phyloP scores from a whole-genome alignment of 2,797 vertebrate genomes.

The Brachyalestes nurse region DNA sequence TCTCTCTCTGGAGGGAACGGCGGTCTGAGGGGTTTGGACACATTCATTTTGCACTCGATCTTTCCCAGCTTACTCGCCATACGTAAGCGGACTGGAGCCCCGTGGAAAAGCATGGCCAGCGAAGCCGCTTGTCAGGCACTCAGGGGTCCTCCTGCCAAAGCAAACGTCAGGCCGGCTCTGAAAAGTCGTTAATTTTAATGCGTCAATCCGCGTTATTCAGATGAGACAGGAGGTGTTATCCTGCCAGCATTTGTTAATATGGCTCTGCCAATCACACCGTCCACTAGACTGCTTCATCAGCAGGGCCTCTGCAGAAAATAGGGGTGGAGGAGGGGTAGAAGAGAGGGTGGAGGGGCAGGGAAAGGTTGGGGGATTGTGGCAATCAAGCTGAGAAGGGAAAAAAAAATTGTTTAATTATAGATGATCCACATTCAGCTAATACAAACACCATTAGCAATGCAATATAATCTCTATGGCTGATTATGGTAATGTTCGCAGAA shows the following conservation, averaged over 20 bases:
- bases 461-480: slow-evolving; percentile 24
- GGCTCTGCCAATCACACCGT: slow-evolving; percentile 32
- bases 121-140: slow-evolving; percentile 1
- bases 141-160: slow-evolving; percentile 26
- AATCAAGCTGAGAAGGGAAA: slow-evolving; percentile 24
- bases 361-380: neutral
- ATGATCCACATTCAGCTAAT: slow-evolving; percentile 43
- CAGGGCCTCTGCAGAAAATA: slow-evolving; percentile 24
- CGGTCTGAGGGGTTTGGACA: neutral
- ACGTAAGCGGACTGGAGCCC: slow-evolving; percentile 7
- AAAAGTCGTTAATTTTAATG: slow-evolving; percentile 41
- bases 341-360: neutral
- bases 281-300: slow-evolving; percentile 35
- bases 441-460: slow-evolving; percentile 43
- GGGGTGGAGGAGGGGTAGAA: slow-evolving; percentile 28
- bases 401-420: slow-evolving; percentile 48
- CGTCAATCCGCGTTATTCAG: slow-evolving; percentile 40
- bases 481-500: slow-evolving; percentile 13
- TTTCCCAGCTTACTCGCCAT: slow-evolving; percentile 3
- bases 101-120: neutral
- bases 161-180: slow-evolving; percentile 23
- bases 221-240: slow-evolving; percentile 44
- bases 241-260: slow-evolving; percentile 27
- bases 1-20: slow-evolving; percentile 25
- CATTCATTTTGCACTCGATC: slow-evolving; percentile 39